Evolutionary conservation across 2,797 vertebrate genomes (phyloP), one percentile per base, ranked within the genome.

Genomic region (Scarus forsteni): DNA sequence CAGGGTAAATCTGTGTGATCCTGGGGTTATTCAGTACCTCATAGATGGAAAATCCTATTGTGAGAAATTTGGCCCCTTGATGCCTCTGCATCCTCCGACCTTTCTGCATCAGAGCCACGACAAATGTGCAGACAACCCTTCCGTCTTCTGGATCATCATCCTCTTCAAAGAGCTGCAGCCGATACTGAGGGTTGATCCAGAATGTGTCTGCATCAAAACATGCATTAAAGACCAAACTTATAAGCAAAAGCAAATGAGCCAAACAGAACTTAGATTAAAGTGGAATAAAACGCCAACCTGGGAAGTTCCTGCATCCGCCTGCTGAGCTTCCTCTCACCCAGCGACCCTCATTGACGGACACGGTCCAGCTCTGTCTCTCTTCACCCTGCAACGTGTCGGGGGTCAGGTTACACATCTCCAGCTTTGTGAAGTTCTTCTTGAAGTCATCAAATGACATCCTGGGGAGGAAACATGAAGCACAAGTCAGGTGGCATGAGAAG

Each of bases 111-210:
- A 99, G 93, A 44, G 98, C 96, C 0, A 99, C 96, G 0, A 99
- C 94, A 13, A 99, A 93, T 1, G 97, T 98, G 88, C 98, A 99
- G 70, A 93, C 82, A 72, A 93, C 93, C 78, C 95, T 87, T 0
- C 90, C 92, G 7, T 97, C 95, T 10, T 97, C 97, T 0, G 95
- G 94, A 74, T 98, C 97, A 9, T 99, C 97, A 0, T 99, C 98
- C 82, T 97, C 96, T 77, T 99, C 97, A 16, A 95, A 91, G 38
- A 99, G 95, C 84, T 94, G 94, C 86, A 99, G 87, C 3, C 95
- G 96, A 77, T 97, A 99, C 92, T 99, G 98, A 10, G 98, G 98
- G 89, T 99, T 99, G 40, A 98, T 99, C 98, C 98, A 99, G 93
- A 96, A 99, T 0, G 98, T 99, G 27, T 98, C 98, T 99, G 92